Conservation (phyloP, 2,888 invertebrate genomes). For the Drosophila picticornis region DNA sequence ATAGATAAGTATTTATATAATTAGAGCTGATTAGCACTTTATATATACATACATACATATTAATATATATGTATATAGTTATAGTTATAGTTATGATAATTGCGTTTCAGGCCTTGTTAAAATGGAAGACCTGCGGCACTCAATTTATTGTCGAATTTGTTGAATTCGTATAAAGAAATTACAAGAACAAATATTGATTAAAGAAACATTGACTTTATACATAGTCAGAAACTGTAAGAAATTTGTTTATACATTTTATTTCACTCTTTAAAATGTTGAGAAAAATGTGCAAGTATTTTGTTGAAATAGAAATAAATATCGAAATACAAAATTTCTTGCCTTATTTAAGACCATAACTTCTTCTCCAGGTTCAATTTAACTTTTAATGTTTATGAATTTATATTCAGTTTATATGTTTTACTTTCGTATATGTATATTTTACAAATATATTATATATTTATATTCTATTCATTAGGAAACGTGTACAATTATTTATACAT, state of each 20-base stretch:
- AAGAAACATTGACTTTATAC: not conserved
- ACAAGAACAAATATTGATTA: not conserved
- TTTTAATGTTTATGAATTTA: not conserved
- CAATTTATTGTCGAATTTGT: not conserved
- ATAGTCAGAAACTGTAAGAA: not conserved
- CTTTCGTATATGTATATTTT: not conserved
- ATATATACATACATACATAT: not conserved
- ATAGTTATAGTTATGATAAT: constrained; percentile 51
- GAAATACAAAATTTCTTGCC: not conserved
- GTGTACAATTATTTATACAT: not conserved
- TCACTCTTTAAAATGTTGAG: not conserved
- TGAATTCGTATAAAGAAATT: not conserved
- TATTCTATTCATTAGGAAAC: not conserved
- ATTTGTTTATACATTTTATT: not conserved
- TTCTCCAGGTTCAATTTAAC: not conserved
- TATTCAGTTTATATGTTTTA: not conserved
- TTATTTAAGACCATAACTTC: not conserved
- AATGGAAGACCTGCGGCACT: not conserved
- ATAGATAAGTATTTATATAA: constrained; percentile 55
- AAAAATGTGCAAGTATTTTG: no score
- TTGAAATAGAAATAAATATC: not conserved
- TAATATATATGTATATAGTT: not conserved
- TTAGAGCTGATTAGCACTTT: constrained; percentile 58
- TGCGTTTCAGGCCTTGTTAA: constrained; percentile 16
- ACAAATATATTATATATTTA: not conserved